Percentiles rank a stretch among this genome's conserved stretches.
These are phyloP conservation scores for Epinephelus coioides DNA, from an alignment of 2,797 vertebrate genomes.

Conservation along the genomic window DNA sequence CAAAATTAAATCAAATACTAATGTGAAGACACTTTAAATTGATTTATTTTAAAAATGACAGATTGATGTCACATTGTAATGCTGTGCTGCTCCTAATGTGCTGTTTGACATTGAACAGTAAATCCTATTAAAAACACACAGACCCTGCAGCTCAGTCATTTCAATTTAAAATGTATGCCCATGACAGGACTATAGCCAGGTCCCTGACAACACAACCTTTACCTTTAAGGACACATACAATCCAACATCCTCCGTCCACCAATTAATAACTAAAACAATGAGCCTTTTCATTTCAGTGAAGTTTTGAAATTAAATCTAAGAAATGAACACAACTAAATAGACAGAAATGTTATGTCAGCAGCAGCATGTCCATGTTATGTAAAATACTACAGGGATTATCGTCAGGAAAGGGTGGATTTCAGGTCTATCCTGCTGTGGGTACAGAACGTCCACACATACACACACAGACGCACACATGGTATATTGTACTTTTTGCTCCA, in stretches of 20 bases:
- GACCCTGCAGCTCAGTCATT: not conserved
- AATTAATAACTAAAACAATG: not conserved
- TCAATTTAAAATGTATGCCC: constrained; percentile 30
- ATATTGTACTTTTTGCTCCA: no score
- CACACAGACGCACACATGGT: not conserved
- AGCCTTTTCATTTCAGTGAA: not conserved
- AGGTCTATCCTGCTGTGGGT: not conserved
- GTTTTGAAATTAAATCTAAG: not conserved
- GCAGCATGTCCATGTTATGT: not conserved
- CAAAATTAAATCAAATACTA: not conserved
- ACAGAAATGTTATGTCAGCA: not conserved
- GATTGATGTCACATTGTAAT: constrained; percentile 23
- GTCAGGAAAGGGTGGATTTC: constrained; percentile 18
- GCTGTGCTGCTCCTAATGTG: constrained; percentile 43
- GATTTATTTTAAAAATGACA: not conserved
- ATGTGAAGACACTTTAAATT: not conserved
- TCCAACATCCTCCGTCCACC: not conserved
- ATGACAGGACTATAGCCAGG: constrained; percentile 8
- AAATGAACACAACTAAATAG: not conserved
- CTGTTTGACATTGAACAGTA: constrained; percentile 51
- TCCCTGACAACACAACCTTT: not conserved
- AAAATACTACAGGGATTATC: constrained; percentile 1
- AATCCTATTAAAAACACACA: constrained; percentile 28
- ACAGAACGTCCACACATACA: not conserved
- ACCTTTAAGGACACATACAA: not conserved